Conservation (phyloP, 2,888 invertebrate genomes). For the Coleophora flavipennella region DNA sequence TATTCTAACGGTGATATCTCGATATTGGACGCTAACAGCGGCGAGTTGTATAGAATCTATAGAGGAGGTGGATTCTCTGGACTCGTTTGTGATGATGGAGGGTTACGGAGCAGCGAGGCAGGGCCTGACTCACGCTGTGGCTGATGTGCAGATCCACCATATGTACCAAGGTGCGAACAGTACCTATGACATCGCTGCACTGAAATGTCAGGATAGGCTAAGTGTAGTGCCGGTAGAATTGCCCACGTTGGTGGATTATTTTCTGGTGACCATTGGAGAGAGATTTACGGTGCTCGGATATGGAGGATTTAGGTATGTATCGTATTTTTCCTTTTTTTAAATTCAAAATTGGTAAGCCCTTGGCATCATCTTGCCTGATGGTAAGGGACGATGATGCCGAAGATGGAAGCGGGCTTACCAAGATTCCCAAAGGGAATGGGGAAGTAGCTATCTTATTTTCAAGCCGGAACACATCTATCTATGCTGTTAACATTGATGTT, state of each 20-base stretch:
- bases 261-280: slow-evolving; percentile 42
- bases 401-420: no score
- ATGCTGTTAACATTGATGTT: no score
- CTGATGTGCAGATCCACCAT: slow-evolving; percentile 41
- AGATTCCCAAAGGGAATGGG: no score
- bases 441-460: no score
- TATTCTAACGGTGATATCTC: slow-evolving; percentile 38
- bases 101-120: slow-evolving; percentile 23
- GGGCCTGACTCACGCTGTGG: slow-evolving; percentile 26
- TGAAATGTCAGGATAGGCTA: slow-evolving; percentile 27
- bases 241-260: slow-evolving; percentile 32
- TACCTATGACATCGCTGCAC: slow-evolving; percentile 38
- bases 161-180: slow-evolving; percentile 29
- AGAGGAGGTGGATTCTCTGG: slow-evolving; percentile 46
- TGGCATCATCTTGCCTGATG: no score
- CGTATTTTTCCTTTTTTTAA: not conserved
- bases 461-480: no score
- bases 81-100: slow-evolving; percentile 45
- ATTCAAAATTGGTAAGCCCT: no score
- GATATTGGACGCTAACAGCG: slow-evolving; percentile 45
- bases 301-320: slow-evolving; percentile 38
- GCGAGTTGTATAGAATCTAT: slow-evolving; percentile 54
- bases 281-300: slow-evolving; percentile 39
- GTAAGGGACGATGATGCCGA: no score
- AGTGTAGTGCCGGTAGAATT: slow-evolving; percentile 11